Evolutionary conservation across 2,888 invertebrate genomes (phyloP), one percentile per base, ranked within the genome.

Genomic region (Andricus quercusramuli): DNA sequence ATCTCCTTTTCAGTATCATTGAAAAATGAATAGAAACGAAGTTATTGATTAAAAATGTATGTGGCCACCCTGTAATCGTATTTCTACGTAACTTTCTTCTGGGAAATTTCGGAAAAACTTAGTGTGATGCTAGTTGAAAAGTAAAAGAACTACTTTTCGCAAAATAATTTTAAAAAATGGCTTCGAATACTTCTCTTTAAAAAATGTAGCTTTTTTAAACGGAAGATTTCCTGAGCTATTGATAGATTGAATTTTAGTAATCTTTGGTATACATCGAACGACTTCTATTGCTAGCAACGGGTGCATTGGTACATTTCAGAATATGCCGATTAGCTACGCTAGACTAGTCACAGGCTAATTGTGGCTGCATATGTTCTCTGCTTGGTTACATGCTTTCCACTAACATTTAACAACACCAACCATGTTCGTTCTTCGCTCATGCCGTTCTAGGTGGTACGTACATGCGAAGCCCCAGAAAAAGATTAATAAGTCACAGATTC

Each of bases 321-420:
- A 82, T 80, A 78, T 83, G 62, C 84, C 78, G 79, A 85, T 86
- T 87, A 84, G 86, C 86, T 86, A 88, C 80, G 85, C 83, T 89
- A 86, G 85, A 86, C 84, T 89, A 87, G 88, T 88, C 88, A 89
- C 88, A 87, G 86, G 88, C 86, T 90, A 89, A 90, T 88, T 89
- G 88, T 89, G 90, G 90, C 88, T 90, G 90, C 90, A 89, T 89
- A 89, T 89, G 86, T 90, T 90, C 87, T 90, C 87, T 90, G 90
- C 90, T 90, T 90, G 89, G 86, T 90, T 90, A 90, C 90, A 90
- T 90, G 90, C 90, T 90, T 90, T 88, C 89, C 90, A 89, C 88
- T 90, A 90, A 90, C 89, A 89, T 90, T 87, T 88, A 88, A 89
- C 90, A 89, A 89, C 89, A 90, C 86, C 89, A 90, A 89, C 89